These are phyloP conservation scores for Ceratosolen solmsi DNA, from an alignment of 1,140 invertebrate genomes.

Conservation along the genomic window DNA sequence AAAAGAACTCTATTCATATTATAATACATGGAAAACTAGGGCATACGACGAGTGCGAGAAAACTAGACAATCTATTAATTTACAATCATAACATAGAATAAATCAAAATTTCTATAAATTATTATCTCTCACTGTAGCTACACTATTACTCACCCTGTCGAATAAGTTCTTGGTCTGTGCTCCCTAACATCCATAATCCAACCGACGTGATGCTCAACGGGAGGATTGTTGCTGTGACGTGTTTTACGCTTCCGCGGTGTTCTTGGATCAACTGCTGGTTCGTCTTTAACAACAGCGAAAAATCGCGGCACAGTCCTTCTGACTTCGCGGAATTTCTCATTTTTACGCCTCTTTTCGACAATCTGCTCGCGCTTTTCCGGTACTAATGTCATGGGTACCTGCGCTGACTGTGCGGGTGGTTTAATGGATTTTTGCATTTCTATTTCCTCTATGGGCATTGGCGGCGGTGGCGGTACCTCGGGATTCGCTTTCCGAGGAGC, in stretches of 20 bases:
- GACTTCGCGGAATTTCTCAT: constrained; percentile 7
- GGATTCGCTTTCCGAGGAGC: constrained; percentile 78
- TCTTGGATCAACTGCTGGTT: constrained; percentile 76
- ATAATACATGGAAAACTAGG: no score
- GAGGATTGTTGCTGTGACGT: constrained; percentile 92
- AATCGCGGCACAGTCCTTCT: constrained; percentile 80
- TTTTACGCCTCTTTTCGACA: constrained; percentile 55
- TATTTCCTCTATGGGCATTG: constrained; percentile 71
- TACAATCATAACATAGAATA: no score
- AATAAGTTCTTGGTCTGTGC: constrained; percentile 84
- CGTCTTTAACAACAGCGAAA: constrained; percentile 94
- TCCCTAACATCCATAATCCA: constrained; percentile 96
- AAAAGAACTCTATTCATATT: no score
- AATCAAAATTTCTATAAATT: no score
- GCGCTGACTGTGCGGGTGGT: constrained; percentile 35
- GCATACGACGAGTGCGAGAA: no score
- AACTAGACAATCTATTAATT: no score
- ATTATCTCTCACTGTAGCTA: no score
- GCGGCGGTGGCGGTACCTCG: constrained; percentile 85
- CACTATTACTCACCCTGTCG: constrained; percentile 79
- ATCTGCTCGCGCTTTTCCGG: constrained; percentile 62
- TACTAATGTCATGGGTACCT: constrained; percentile 58
- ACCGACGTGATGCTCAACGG: constrained; percentile 95
- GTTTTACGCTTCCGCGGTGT: constrained; percentile 92
- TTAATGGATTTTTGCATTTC: constrained; percentile 58